Evolutionary conservation across 2,113 vertebrate species (phyloP).

Genomic region (Laticauda colubrina): DNA sequence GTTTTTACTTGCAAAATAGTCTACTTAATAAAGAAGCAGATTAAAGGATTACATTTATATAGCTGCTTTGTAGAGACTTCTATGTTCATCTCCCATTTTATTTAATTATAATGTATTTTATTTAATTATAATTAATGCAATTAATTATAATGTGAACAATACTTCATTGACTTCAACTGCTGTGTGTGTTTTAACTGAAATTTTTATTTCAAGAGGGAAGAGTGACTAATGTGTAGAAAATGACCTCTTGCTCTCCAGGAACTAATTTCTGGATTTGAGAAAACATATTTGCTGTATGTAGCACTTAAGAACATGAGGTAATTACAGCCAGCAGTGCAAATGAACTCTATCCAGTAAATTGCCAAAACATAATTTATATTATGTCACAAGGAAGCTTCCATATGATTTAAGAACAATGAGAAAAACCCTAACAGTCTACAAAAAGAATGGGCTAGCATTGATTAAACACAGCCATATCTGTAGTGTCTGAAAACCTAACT

Average conservation of each 20-base stretch:
- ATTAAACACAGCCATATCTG: background rate
- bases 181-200: constrained; percentile 2
- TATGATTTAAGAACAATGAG: background rate
- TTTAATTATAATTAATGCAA: background rate
- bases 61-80: background rate
- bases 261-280: constrained; percentile 17
- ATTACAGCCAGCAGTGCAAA: background rate
- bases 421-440: background rate
- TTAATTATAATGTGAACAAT: constrained; percentile 15
- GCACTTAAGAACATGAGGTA: constrained; percentile 14
- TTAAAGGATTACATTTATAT: background rate
- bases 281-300: background rate
- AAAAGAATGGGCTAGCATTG: background rate
- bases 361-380: constrained; percentile 8
- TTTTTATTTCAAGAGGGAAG: background rate
- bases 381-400: background rate
- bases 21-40: constrained; percentile 11
- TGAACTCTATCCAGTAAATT: constrained; percentile 1
- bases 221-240: constrained; percentile 9
- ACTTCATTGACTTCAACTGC: constrained; percentile 6
- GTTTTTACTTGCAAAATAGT: constrained; percentile 1
- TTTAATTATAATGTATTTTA: constrained; percentile 5
- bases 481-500: background rate
- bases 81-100: background rate
- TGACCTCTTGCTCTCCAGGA: background rate